Conservation (phyloP, 2,113 vertebrate genomes). For the Barnardius zonarius region DNA sequence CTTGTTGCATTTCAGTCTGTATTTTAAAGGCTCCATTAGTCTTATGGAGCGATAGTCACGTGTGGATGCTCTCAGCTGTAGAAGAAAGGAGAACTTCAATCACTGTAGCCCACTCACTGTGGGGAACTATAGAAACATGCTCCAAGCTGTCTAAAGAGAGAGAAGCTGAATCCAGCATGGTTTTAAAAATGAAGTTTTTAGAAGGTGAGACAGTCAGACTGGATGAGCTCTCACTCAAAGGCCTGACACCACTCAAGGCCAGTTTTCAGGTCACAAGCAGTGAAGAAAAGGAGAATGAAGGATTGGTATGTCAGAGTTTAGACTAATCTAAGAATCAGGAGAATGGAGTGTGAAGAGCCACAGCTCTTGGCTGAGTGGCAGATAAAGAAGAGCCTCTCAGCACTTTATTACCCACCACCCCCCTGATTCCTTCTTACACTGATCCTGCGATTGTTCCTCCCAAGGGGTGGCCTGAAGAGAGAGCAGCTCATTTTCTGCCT, state of each 20-base stretch:
- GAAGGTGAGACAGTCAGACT: not conserved
- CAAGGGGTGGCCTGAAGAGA: not conserved
- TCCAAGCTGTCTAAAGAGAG: not conserved
- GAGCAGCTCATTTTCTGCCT: not conserved
- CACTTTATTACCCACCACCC: not conserved
- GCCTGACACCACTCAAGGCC: not conserved
- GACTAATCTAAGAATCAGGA: not conserved
- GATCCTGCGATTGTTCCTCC: not conserved
- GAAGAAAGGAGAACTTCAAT: not conserved
- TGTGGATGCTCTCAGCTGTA: not conserved
- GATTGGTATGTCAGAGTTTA: not conserved
- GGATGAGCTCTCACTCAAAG: not conserved
- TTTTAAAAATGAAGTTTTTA: not conserved
- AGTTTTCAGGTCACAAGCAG: not conserved
- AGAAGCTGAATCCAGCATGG: not conserved
- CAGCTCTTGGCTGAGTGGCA: not conserved
- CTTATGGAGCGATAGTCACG: not conserved
- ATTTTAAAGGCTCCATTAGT: not conserved
- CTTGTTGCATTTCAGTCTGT: not conserved
- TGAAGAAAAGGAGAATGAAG: not conserved
- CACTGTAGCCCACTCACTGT: not conserved
- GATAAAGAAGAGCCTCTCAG: not conserved
- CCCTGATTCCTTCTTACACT: not conserved
- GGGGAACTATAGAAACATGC: not conserved
- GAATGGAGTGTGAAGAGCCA: not conserved